Base-by-base conservation (phyloP, 2,888 invertebrate species). In the Sinohyriopsis cumingii region DNA sequence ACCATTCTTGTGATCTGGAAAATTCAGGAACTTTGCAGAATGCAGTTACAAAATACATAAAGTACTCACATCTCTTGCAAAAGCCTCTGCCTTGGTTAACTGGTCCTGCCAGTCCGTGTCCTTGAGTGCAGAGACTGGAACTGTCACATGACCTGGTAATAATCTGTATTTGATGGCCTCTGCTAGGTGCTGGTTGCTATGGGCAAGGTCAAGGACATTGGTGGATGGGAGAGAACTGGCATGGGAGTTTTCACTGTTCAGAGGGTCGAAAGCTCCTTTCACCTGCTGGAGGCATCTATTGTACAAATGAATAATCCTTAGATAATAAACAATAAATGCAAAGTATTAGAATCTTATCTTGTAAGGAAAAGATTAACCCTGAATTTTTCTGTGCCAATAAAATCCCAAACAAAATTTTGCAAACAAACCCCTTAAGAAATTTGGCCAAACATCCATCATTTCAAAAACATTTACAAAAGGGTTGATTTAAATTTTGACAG, bases 141-240 rank as follows among this genome's bases (percentile, higher is more conserved):
- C 65, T 22, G 78, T 73, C 60, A 82, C 76, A 68, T 85, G 81
- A 65, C 84, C 89, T 87, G 91, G 91, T 57, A 92, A 87, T 69
- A 91, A 86, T 78, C 91, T 88, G 78, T 90, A 87, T 88, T 90
- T 88, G 5, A 95, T 89, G 79, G 93, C 92, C 84, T 94, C 93
- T 0, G 93, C 92, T 57, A 95, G 88, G 79, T 93, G 92, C 81
- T 92, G 90, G 87, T 93, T 94, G 0, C 92, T 92, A 59, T 92
- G 91, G 5, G 93, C 90, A 80, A 95, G 89, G 82, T 94, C 94
- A 56, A 94, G 86, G 69, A 94, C 92, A 87, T 87, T 86, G n/a
- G 82, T 83, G 15, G 87, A 80, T 12, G 80, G 75, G 63, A 82
- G 73, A 59, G 59, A 33, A n/a, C 67, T 69, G 1, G 75, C 67